phyloP scores from a whole-genome alignment of 2,113 vertebrate genomes.

The Labeo catla region DNA sequence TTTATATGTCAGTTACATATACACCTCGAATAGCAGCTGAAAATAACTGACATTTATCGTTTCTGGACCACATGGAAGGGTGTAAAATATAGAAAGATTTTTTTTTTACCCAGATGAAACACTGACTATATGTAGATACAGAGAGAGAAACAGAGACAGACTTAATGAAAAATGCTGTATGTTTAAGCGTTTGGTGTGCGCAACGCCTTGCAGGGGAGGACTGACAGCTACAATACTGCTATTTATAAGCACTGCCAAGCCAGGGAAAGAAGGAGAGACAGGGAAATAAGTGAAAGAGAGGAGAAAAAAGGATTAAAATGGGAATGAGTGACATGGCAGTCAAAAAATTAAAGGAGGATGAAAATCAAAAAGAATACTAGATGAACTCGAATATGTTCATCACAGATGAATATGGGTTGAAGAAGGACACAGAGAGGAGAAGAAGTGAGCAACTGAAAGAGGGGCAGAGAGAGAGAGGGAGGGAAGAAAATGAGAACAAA shows the following conservation, averaged over 20 bases:
- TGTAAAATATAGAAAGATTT: background rate
- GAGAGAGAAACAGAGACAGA: slow-evolving; percentile 33
- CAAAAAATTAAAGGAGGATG: background rate
- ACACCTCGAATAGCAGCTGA: background rate
- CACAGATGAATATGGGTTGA: slow-evolving; percentile 13
- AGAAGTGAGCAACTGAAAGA: slow-evolving; percentile 49
- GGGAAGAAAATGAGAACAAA: slow-evolving; percentile 66
- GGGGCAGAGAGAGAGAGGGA: slow-evolving; percentile 54
- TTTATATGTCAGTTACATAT: background rate
- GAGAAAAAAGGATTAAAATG: slow-evolving; percentile 60
- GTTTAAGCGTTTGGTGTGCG: slow-evolving; percentile 63
- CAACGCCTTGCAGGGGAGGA: slow-evolving; percentile 54
- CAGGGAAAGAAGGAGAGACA: background rate
- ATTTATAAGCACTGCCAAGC: slow-evolving; percentile 70
- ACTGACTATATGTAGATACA: background rate
- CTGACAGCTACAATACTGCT: slow-evolving; percentile 69
- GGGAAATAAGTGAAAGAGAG: background rate
- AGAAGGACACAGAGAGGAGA: slow-evolving; percentile 42
- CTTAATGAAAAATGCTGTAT: slow-evolving; percentile 59
- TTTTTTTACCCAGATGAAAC: background rate
- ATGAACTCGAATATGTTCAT: background rate
- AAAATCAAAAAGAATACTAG: background rate
- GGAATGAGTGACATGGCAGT: slow-evolving; percentile 26
- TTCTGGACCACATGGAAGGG: background rate
- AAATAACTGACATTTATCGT: background rate